Base-by-base conservation (phyloP, 1,140 invertebrate species). In the Ladona fulva region DNA sequence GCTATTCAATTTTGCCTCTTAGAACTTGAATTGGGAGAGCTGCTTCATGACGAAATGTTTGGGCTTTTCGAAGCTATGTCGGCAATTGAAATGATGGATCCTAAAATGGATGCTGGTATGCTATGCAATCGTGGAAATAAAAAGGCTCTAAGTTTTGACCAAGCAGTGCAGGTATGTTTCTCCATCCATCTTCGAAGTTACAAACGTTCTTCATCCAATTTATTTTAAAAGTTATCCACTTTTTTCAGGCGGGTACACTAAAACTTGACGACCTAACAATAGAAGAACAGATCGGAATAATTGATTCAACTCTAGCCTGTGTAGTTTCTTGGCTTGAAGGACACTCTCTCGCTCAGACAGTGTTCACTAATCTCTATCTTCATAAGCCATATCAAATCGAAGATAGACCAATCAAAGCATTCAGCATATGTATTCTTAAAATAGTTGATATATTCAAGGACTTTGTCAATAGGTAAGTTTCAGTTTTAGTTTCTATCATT, bases 81-180 rank as follows among this genome's bases (percentile, higher is more conserved):
- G 12, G 97, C 97, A 0, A 99, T 99, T 83, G 97, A 99, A 86
- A 98, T 99, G 95, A 99, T 99, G 97, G 97, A 99, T 86, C 96
- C 97, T 0, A 99, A 99, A 89, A 99, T 99, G 97, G 97, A 99
- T 89, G 96, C 96, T 73, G 97, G 97, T 25, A 98, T 99, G 96
- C 85, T 96, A 80, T 97, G 96, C 83, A 98, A 98, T 85, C 89
- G 94, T 82, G 92, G 92, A 12, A 91, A 91, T 80, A 91, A 93
- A 82, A 91, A 94, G 84, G 91, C 95, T 44, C 89, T 95, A n/a
- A 96, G 91, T 77, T 96, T 98, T 84, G 91, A 94, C 81, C 92
- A 96, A 82, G 92, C 95, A 79, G 90, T 97, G 24, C 89, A 92
- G 82, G 93, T 94, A 85, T 84, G 81, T 82, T 44, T 42, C 16